Evolutionary conservation across 1,140 invertebrate species (phyloP).

Genomic region (Hyles vespertilio): DNA sequence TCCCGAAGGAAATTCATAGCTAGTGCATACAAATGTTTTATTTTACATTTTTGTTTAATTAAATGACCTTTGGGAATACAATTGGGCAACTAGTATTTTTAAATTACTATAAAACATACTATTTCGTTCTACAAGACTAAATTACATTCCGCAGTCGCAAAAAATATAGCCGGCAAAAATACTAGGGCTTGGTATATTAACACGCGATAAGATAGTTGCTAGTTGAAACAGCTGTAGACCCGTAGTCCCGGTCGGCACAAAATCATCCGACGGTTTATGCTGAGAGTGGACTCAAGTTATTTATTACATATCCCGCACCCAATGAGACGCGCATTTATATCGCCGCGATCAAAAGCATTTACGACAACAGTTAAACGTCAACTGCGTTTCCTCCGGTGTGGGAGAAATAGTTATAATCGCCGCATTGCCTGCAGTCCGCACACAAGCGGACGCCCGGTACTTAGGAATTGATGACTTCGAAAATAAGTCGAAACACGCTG

Average conservation of each 20-base stretch:
- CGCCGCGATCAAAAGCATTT: constrained; percentile 46
- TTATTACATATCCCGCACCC: constrained; percentile 56
- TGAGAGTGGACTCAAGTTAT: constrained; percentile 38
- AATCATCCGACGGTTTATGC: constrained; percentile 45
- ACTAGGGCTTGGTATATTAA: no score
- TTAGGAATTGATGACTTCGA: not conserved
- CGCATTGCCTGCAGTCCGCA: constrained; percentile 3
- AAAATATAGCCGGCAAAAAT: no score
- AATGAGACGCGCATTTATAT: constrained; percentile 43
- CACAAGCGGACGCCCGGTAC: not conserved
- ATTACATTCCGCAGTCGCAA: no score
- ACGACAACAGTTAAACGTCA: constrained; percentile 44
- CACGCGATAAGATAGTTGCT: no score
- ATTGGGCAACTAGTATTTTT: no score
- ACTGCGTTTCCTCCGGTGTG: constrained; percentile 27
- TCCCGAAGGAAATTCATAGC: no score
- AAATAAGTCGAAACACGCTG: no score
- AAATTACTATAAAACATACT: no score
- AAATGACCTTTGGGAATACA: no score
- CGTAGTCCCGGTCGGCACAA: constrained; percentile 31
- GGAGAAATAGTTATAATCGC: constrained; percentile 20
- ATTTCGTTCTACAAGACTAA: no score
- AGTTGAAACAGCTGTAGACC: not conserved
- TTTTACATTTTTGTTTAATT: no score
- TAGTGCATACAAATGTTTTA: no score